A percentile compares a stretch with the other conserved stretches of the same genome.
Conservation (phyloP, 2,797 vertebrate genomes). For the Pagetopsis macropterus region DNA sequence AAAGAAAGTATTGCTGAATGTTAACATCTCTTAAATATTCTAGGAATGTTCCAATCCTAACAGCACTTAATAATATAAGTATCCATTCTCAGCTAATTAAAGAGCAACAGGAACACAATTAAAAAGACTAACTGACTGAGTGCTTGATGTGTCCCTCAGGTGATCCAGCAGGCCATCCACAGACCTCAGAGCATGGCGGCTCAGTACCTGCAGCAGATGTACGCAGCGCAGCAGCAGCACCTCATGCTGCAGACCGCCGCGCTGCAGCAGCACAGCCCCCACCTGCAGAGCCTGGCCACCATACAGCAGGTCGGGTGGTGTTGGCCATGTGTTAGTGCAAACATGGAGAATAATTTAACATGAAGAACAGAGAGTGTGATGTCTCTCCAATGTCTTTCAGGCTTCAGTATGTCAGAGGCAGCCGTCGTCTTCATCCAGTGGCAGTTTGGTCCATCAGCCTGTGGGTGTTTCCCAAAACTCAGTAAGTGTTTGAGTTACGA, state of each 20-base stretch:
- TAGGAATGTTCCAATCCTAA: background rate
- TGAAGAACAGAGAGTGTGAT: background rate
- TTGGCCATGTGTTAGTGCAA: background rate
- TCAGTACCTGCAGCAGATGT: constrained; percentile 96
- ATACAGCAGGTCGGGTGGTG: constrained; percentile 85
- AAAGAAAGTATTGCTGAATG: background rate
- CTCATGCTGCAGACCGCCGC: constrained; percentile 93
- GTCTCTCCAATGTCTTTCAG: constrained; percentile 79
- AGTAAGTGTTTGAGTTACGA: constrained; percentile 77
- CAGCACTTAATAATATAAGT: background rate
- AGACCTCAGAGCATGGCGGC: constrained; percentile 92
- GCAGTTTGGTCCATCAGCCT: constrained; percentile 87
- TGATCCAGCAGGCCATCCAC: constrained; percentile 93
- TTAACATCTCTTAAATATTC: background rate
- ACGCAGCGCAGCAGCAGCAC: constrained; percentile 94
- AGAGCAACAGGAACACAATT: background rate
- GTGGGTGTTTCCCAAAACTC: constrained; percentile 89
- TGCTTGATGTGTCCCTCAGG: constrained; percentile 74
- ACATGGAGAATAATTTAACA: background rate
- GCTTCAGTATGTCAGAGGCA: constrained; percentile 89
- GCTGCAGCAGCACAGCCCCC: constrained; percentile 86
- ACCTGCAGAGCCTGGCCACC: constrained; percentile 90
- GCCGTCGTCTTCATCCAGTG: constrained; percentile 85
- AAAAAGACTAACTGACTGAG: background rate
- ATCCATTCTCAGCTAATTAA: background rate